phyloP scores from a whole-genome alignment of 2,113 vertebrate genomes.

The Aegotheles bennettii region DNA sequence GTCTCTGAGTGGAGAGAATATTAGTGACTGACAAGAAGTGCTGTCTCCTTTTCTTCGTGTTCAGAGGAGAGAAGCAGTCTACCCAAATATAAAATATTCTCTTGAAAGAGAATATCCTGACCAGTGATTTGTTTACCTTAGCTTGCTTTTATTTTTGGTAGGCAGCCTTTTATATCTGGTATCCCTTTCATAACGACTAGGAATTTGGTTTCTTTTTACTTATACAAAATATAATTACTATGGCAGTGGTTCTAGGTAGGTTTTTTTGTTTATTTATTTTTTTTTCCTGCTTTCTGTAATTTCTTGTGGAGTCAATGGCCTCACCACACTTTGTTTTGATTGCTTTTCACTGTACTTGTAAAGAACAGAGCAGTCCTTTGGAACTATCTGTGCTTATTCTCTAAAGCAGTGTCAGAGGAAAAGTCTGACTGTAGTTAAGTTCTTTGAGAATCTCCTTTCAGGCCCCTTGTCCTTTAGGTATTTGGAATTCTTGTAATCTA shows the following conservation, averaged over 20 bases:
- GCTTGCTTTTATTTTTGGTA: rapidly evolving
- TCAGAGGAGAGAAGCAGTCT: neutral
- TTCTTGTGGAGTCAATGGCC: neutral
- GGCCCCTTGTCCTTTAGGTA: neutral
- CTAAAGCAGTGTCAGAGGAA: neutral
- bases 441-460: neutral
- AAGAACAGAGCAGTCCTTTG: neutral
- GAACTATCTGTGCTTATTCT: neutral
- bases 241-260: neutral
- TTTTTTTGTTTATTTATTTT: too few species aligned
- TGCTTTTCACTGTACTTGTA: neutral
- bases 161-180: neutral
- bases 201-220: neutral
- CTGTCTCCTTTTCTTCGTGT: neutral
- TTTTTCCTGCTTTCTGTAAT: neutral
- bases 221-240: neutral
- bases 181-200: neutral
- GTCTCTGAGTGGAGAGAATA: neutral
- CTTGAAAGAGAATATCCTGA: neutral
- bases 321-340: neutral
- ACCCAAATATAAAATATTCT: neutral
- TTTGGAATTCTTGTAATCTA: neutral
- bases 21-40: neutral
- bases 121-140: neutral
- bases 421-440: neutral